Conservation (phyloP, 2,888 invertebrate species). For the Cheilosia variabilis region DNA sequence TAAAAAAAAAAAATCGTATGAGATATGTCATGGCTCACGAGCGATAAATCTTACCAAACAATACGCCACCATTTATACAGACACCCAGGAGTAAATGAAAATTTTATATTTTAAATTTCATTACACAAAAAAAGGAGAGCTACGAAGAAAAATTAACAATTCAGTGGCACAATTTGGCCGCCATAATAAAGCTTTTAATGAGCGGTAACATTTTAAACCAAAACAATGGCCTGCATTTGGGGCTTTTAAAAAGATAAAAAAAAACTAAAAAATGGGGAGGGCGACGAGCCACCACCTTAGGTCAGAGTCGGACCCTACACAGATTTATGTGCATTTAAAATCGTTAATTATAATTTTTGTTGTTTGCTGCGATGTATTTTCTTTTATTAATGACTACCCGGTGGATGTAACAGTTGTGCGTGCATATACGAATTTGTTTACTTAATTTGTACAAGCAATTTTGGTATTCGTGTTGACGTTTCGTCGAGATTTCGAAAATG, state of each 20-base stretch:
- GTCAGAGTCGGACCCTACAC: constrained; percentile 24
- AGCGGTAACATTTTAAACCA: constrained; percentile 45
- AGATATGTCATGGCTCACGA: constrained; percentile 36
- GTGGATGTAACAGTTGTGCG: constrained; percentile 52
- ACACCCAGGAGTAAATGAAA: constrained; percentile 34
- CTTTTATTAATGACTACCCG: constrained; percentile 41
- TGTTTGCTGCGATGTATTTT: constrained; percentile 27
- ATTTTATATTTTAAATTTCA: constrained; percentile 1
- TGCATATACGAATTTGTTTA: constrained; percentile 36
- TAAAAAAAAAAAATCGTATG: constrained; percentile 22
- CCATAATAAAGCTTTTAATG: constrained; percentile 57
- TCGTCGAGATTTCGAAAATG: constrained; percentile 29
- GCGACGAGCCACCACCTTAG: background rate
- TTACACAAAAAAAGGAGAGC: background rate
- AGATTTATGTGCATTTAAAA: constrained; percentile 63
- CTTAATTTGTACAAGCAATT: constrained; percentile 43
- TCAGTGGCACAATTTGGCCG: constrained; percentile 64
- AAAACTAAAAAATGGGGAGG: constrained; percentile 8
- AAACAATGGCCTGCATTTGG: constrained; percentile 49
- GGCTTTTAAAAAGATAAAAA: background rate
- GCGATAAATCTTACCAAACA: constrained; percentile 44
- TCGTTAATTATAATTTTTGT: constrained; percentile 57
- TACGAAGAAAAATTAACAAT: constrained; percentile 24
- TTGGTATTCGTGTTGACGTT: constrained; percentile 31
- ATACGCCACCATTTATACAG: constrained; percentile 25